phyloP scores from a whole-genome alignment of 2,888 invertebrate species.

The Colletes collaris region DNA sequence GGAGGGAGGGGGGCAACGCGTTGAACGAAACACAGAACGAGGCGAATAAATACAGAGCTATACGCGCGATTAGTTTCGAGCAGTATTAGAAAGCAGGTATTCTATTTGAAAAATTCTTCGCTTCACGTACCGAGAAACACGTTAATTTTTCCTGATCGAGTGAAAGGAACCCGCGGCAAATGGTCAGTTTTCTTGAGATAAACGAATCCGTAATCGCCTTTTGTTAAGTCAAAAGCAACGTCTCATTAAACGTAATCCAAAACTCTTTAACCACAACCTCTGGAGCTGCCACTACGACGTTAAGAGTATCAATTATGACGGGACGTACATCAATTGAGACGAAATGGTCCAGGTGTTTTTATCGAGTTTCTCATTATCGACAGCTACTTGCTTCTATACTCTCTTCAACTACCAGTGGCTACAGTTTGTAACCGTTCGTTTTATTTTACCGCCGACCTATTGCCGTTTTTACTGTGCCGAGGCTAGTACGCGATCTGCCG shows the following conservation, averaged over 20 bases:
- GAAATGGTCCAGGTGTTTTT: slow-evolving; percentile 54
- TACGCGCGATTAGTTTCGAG: slow-evolving; percentile 15
- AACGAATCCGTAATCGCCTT: slow-evolving; percentile 34
- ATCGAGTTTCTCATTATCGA: slow-evolving; percentile 63
- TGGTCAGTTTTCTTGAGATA: slow-evolving; percentile 20
- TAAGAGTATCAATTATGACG: slow-evolving; percentile 55
- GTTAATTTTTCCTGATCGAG: slow-evolving; percentile 35
- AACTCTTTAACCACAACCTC: slow-evolving; percentile 30
- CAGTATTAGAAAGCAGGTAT: slow-evolving; percentile 44
- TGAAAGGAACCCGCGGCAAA: slow-evolving; percentile 44
- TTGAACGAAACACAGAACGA: slow-evolving; percentile 1
- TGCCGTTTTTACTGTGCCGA: slow-evolving; percentile 56
- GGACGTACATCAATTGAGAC: slow-evolving; percentile 58
- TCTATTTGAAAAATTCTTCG: slow-evolving; percentile 32
- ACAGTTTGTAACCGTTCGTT: slow-evolving; percentile 47
- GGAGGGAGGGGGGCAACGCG: neutral
- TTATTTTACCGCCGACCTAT: slow-evolving; percentile 60
- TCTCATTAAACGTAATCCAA: slow-evolving; percentile 51
- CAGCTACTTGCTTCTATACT: slow-evolving; percentile 50
- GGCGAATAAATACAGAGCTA: neutral
- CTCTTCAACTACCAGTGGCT: slow-evolving; percentile 19
- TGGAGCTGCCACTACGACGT: slow-evolving; percentile 25
- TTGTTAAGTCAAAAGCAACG: slow-evolving; percentile 46
- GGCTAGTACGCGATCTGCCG: slow-evolving; percentile 20
- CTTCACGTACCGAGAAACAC: slow-evolving; percentile 11